phyloP scores from a whole-genome alignment of 2,797 vertebrate genomes.

The Myotis findleyi region DNA sequence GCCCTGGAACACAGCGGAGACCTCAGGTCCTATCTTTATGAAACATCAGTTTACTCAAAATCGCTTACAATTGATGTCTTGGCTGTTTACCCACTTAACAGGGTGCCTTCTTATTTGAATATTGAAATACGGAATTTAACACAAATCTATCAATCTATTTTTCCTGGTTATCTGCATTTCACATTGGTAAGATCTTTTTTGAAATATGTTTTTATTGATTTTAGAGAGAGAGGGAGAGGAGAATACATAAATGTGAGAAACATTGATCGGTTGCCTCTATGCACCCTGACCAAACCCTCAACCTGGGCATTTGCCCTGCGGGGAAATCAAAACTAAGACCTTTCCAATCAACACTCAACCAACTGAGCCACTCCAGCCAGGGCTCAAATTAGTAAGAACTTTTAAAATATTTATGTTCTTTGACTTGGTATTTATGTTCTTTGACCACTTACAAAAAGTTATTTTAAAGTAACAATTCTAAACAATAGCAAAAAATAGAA shows the following conservation, averaged over 20 bases:
- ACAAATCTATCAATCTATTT: constrained; percentile 67
- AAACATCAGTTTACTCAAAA: constrained; percentile 51
- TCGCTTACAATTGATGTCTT: neutral
- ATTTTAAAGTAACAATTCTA: constrained; percentile 71
- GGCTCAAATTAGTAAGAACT: constrained; percentile 51
- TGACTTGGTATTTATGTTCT: constrained; percentile 68
- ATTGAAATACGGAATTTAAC: constrained; percentile 63
- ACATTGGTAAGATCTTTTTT: constrained; percentile 62
- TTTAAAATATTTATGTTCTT: constrained; percentile 70
- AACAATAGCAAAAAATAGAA: constrained; percentile 64
- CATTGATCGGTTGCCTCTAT: neutral
- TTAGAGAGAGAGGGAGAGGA: neutral
- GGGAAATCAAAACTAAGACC: neutral
- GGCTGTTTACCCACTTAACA: neutral
- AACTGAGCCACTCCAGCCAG: neutral
- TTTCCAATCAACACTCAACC: neutral
- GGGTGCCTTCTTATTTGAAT: constrained; percentile 29
- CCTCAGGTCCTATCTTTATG: neutral
- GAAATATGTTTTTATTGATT: neutral
- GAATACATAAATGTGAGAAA: neutral
- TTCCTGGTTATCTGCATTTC: constrained; percentile 66
- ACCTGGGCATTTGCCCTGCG: neutral
- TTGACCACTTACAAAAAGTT: constrained; percentile 49
- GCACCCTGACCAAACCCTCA: neutral
- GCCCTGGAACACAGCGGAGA: neutral